Percentiles rank a stretch among this genome's conserved stretches.
phyloP scores from a whole-genome alignment of 1,140 invertebrate genomes.

The Drosophila punjabiensis region DNA sequence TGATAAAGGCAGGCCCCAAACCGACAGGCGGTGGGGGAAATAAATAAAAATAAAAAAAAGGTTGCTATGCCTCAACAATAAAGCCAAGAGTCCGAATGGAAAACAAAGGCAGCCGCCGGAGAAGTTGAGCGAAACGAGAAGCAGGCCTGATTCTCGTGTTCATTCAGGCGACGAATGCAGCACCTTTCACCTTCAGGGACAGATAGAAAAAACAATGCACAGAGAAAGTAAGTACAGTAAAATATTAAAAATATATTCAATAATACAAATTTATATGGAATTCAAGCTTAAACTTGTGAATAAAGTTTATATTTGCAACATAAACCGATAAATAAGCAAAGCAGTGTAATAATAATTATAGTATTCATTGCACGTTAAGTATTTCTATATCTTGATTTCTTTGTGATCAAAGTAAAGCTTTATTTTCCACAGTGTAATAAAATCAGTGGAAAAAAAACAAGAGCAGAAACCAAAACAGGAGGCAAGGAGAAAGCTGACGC shows the following conservation, averaged over 20 bases:
- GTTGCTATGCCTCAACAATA: constrained; percentile 48
- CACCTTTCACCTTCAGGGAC: constrained; percentile 53
- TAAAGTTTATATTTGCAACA: background rate
- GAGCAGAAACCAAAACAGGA: constrained; percentile 1
- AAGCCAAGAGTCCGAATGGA: constrained; percentile 48
- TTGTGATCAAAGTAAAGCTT: background rate
- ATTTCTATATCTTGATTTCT: too few species aligned
- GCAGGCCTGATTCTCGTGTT: constrained; percentile 40
- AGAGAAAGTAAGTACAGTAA: background rate
- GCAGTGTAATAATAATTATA: too few species aligned
- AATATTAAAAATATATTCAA: background rate
- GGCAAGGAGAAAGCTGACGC: constrained; percentile 22
- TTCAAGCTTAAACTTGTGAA: too few species aligned
- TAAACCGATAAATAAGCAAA: background rate
- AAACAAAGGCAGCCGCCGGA: constrained; percentile 31
- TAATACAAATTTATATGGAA: background rate
- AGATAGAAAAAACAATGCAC: constrained; percentile 22
- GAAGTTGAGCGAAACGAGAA: constrained; percentile 35
- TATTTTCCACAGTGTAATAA: background rate
- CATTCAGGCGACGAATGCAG: constrained; percentile 55
- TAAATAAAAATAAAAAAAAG: constrained; percentile 36
- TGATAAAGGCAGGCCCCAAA: constrained; percentile 68
- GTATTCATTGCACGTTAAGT: too few species aligned
- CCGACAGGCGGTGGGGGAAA: constrained; percentile 29
- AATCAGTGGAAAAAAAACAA: constrained; percentile 18